Evolutionary conservation across 2,113 vertebrate genomes (phyloP).

Genomic region (Leptocoma aspasia): DNA sequence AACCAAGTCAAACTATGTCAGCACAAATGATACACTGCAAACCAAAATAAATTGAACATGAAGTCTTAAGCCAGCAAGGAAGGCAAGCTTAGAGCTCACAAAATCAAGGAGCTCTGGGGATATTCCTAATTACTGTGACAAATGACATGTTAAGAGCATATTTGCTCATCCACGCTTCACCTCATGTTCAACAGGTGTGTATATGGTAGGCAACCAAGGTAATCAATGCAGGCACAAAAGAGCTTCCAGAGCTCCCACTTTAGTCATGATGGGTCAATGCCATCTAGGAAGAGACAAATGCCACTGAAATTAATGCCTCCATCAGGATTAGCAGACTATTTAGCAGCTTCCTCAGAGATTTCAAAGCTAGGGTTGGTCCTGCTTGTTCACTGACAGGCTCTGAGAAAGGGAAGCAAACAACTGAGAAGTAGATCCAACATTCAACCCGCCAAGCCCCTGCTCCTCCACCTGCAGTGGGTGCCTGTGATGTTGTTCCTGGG

Average conservation of each 20-base stretch:
- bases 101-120: neutral
- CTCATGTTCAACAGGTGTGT: neutral
- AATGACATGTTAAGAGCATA: neutral
- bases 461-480: neutral
- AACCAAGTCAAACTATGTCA: conserved; percentile 12
- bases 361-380: neutral
- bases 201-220: neutral
- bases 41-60: neutral
- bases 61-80: neutral
- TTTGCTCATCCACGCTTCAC: neutral
- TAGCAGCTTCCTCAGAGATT: neutral
- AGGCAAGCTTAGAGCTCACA: neutral
- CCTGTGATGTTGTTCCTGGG: neutral
- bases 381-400: neutral
- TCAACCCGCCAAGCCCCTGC: neutral
- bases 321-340: neutral
- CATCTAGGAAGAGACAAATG: neutral
- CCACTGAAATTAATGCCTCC: neutral
- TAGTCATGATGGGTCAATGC: accelerated
- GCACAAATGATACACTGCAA: conserved; percentile 21
- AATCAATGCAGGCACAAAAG: neutral
- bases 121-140: neutral
- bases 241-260: neutral
- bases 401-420: neutral
- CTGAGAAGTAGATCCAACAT: neutral